Evolutionary conservation across 2,113 vertebrate species (phyloP), one percentile per base, ranked within the genome.

Genomic region (Cygnus atratus): DNA sequence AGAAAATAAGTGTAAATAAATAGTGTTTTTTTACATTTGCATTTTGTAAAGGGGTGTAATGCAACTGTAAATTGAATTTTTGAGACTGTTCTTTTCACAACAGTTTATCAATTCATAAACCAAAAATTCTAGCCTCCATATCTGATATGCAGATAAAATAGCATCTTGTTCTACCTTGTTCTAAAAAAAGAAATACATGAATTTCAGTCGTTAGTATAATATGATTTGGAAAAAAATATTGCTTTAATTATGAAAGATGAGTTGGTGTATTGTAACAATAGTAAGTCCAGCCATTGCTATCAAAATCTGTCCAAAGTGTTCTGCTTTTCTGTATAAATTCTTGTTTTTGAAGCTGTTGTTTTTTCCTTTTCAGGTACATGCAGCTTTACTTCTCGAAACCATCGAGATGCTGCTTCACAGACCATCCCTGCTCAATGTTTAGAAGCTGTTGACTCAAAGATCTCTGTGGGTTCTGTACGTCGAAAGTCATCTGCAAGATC

Each of bases 351-450:
- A 78, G 71, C 78, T 88, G 6, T 41, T 21, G 25, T 58, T 20
- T 92, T 18, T 92, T 50, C 33, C 84, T 93, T 35, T 66, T 5
- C 89, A 99, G 98, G 95, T 88, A 71, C 95, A 65, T 93, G 95
- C 77, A 76, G 95, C 74, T 96, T 97, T 97, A 76, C 79, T 87
- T 96, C 97, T 77, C 98, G 93, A 89, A 99, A 97, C 92, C 98
- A 97, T 86, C 98, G 98, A 86, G 98, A 99, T 92, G 98, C 98
- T 94, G 98, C 98, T 63, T 99, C 99, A 44, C 99, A 99, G 95
- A 99, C 99, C 3, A 66, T 98, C 54, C 96, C 98, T 46, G 92
- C 97, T 84, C 98, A 98, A 33, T 98, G 85, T 77, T 97, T 98
- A 95, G 98, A 98, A 95, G 86, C 98, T 39, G 79, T 96, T 61